A percentile compares a stretch with the other conserved stretches of the same genome.
phyloP scores from a whole-genome alignment of 2,888 invertebrate genomes.

The Brachynemurus nebulosus region DNA sequence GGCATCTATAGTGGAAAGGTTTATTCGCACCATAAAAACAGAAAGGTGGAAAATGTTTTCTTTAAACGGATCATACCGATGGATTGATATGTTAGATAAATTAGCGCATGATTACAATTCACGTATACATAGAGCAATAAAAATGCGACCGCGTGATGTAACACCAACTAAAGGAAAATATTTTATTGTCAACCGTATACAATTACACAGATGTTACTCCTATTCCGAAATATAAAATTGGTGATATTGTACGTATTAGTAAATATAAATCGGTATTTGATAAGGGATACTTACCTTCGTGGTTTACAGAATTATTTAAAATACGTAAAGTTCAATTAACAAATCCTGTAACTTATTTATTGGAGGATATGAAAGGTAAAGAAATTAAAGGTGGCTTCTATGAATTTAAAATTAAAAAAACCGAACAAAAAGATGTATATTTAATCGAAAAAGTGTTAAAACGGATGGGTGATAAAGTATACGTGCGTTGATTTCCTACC shows the following conservation, averaged over 20 bases:
- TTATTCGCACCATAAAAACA: conserved; percentile 20
- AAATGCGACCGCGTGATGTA: conserved; percentile 1
- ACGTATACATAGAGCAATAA: neutral
- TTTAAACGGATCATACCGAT: conserved; percentile 20
- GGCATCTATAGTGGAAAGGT: conserved; percentile 20
- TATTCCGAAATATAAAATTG: neutral
- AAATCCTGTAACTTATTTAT: neutral
- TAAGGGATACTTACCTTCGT: neutral
- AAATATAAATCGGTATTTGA: neutral
- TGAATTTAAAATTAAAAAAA: neutral
- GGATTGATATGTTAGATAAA: conserved; percentile 20
- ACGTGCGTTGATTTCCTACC: neutral
- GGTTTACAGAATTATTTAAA: neutral
- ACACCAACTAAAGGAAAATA: neutral
- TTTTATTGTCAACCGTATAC: neutral
- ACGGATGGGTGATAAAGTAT: neutral
- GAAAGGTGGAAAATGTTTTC: conserved; percentile 22
- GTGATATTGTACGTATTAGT: neutral
- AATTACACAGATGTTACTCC: neutral
- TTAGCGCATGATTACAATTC: conserved; percentile 9
- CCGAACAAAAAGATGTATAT: neutral
- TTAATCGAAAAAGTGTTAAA: neutral
- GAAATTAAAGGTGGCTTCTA: conserved; percentile 1
- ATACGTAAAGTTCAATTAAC: neutral
- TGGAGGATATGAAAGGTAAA: neutral